Evolutionary conservation across 2,888 invertebrate genomes (phyloP), one percentile per base, ranked within the genome.

Genomic region (Torymus aiolomorphi): DNA sequence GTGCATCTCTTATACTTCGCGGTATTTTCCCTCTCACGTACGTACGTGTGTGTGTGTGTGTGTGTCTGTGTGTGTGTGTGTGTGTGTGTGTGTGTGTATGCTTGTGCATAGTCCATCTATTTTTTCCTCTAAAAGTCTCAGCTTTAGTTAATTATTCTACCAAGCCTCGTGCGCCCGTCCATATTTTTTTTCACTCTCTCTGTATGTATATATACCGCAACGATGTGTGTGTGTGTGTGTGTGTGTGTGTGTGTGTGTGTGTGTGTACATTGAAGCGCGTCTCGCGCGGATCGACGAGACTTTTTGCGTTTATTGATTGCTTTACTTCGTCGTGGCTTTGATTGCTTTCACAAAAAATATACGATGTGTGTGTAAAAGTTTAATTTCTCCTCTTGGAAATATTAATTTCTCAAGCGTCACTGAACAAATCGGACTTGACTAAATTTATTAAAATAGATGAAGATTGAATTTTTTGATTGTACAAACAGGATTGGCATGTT

Each of bases 261-360:
- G 56, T 73, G 61, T 61, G 20, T 20, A 54, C 31, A 52, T 16
- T 61, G 62, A 78, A 78, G 69, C 67, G 51, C 73, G 52, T 69
- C 54, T 78, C 61, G 69, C 78, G 61, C 69, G 73, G 74, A 74
- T 78, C 31, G 42, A 72, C 72, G 54, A 72, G 66, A 72, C 31
- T 78, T 67, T 67, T 67, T 65, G 12, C 54, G 52, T 76, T 78
- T 66, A 42, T 42, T 42, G 42, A 42, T 42, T 42, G 42, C 42
- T 70, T 66, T 74, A 42, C 67, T 51, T 16, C 20, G 10, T 24
- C 42, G 42, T 42, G 42, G 42, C 42, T 42, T 42, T 42, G 42
- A 42, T 62, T 51, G n/a, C 0, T 49, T 13, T 11, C 42, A 10
- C 51, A n/a, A 31, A 63, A 63, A 63, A 63, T 63, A 49, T 63